These are phyloP conservation scores for Paramisgurnus dabryanus DNA, from an alignment of 2,113 vertebrate genomes.

Conservation along the genomic window DNA sequence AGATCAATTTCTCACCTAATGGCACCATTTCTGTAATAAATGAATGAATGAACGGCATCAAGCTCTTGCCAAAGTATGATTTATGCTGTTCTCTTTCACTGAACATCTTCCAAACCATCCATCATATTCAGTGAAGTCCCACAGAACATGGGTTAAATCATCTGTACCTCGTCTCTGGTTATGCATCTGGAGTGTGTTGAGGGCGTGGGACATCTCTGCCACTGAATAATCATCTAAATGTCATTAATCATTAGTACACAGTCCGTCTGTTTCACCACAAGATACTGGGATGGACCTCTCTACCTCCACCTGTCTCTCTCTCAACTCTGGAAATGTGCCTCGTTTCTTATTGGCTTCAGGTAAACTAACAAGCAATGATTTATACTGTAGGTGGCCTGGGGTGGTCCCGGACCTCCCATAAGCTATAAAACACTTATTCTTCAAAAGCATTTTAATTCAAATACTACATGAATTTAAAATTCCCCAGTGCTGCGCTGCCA, in stretches of 20 bases:
- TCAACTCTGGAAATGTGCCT: constrained; percentile 16
- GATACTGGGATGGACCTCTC: not conserved
- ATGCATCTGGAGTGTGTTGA: constrained; percentile 51
- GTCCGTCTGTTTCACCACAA: constrained; percentile 19
- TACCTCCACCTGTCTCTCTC: not conserved
- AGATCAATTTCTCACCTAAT: constrained; percentile 28
- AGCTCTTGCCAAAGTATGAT: constrained; percentile 71
- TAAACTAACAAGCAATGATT: too few species aligned
- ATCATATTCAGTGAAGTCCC: constrained; percentile 53
- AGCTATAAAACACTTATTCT: too few species aligned
- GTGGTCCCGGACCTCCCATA: too few species aligned
- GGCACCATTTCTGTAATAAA: constrained; percentile 42
- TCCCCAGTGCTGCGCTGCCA: too few species aligned
- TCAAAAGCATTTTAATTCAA: too few species aligned
- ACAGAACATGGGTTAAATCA: constrained; percentile 69
- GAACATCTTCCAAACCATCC: constrained; percentile 60
- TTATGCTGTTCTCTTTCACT: constrained; percentile 65
- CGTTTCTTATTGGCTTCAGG: not conserved
- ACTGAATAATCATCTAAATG: constrained; percentile 58
- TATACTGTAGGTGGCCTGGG: too few species aligned
- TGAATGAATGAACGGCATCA: constrained; percentile 60
- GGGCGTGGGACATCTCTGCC: constrained; percentile 60
- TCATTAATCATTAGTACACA: constrained; percentile 68
- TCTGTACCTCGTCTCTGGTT: constrained; percentile 61
- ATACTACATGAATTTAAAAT: too few species aligned